Evolutionary conservation across 2,797 vertebrate genomes (phyloP).

Genomic region (Podarcis lilfordi): DNA sequence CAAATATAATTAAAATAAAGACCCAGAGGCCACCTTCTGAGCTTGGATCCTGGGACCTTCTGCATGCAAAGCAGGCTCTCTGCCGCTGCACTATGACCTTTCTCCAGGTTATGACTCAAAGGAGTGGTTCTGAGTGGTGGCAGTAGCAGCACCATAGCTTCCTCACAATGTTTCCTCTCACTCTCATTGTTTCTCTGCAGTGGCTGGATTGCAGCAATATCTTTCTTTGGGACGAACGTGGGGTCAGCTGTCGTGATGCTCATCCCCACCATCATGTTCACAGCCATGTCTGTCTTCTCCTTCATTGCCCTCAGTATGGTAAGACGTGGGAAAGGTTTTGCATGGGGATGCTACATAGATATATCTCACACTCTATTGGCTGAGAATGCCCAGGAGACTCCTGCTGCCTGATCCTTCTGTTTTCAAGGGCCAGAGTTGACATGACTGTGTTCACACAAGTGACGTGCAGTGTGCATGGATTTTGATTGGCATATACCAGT

Average conservation of each 20-base stretch:
- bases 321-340: constrained; percentile 47
- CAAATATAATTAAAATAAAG: no score
- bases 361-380: not conserved
- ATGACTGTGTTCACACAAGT: no score
- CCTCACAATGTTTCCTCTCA: not conserved
- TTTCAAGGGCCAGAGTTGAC: not conserved
- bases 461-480: no score
- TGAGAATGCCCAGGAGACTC: not conserved
- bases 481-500: no score
- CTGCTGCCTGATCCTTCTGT: not conserved
- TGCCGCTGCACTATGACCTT: not conserved
- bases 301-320: constrained; percentile 95
- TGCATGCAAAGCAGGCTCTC: not conserved
- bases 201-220: constrained; percentile 94
- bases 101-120: not conserved
- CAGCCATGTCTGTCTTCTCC: constrained; percentile 88
- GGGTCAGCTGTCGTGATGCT: constrained; percentile 93
- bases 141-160: rapidly evolving
- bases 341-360: no score
- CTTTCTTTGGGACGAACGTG: constrained; percentile 92
- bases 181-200: constrained; percentile 73
- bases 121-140: not conserved
- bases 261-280: constrained; percentile 94
- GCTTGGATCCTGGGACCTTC: not conserved
- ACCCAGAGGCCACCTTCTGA: no score